Percentiles rank a stretch among this genome's conserved stretches.
Evolutionary conservation across 2,113 vertebrate genomes (phyloP).

Genomic region (Anguilla japonica): DNA sequence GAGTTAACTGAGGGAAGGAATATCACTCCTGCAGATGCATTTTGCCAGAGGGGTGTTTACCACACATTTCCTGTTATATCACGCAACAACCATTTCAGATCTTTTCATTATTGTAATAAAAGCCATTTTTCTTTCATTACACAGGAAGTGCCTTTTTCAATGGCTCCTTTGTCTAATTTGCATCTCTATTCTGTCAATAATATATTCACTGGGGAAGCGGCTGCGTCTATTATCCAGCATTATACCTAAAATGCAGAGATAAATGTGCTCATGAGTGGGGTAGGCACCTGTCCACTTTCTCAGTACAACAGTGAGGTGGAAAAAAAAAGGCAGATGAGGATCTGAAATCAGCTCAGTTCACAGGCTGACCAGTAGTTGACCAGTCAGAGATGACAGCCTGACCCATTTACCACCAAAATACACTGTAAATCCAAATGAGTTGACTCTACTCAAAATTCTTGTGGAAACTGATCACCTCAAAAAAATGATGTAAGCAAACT

Average conservation of each 20-base stretch:
- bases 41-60: not conserved
- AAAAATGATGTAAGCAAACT: too few species aligned
- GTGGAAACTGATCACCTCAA: too few species aligned
- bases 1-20: not conserved
- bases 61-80: not conserved
- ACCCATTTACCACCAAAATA: not conserved
- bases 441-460: too few species aligned
- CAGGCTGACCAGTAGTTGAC: not conserved
- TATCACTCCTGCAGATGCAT: not conserved
- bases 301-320: not conserved
- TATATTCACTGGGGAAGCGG: not conserved
- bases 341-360: not conserved
- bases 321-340: not conserved
- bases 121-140: not conserved
- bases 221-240: conserved; percentile 7
- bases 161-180: conserved; percentile 15
- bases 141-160: not conserved
- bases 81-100: not conserved
- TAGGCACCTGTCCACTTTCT: conserved; percentile 1
- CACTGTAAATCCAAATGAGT: not conserved
- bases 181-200: not conserved
- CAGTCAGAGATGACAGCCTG: not conserved
- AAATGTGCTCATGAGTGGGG: not conserved
- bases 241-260: not conserved
- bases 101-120: conserved; percentile 11